Evolutionary conservation across 2,113 vertebrate genomes (phyloP), one percentile per base, ranked within the genome.

Genomic region (Lamprotornis superbus): DNA sequence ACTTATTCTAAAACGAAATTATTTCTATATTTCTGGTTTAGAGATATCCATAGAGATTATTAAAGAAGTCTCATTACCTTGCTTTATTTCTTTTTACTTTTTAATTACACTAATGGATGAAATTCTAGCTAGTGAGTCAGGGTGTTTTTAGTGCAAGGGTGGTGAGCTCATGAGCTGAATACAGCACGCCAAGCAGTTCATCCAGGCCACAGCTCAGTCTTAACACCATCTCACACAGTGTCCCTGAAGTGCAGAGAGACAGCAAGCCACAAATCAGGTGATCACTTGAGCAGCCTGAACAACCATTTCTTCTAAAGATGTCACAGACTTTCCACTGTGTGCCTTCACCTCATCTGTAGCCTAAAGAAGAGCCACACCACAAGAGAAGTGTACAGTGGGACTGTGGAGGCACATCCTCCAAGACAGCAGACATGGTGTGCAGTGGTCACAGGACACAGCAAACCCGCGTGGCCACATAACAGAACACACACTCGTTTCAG

Each of bases 1-100:
- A 73, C 57, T 95, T 81, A 95, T 87, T 56, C n/a, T 77, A 81
- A 92, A 95, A 87, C 85, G 9, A 95, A 90, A 81, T 89, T 0
- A 57, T 73, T 84, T 46, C 13, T 87, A 2, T 46, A 37, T 74
- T 82, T 89, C 75, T 92, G 35, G 19, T 83, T 68, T 56, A 86
- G 50, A 69, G 21, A 71, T 52, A 70, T 27, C 23, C 31, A 80
- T 1, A 3, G 37, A 59, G 46, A 69, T 63, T 70, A 65, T 89
- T 84, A 67, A 76, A 91, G 59, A 60, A 79, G 61, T 59, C 30
- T 61, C 56, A 59, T 73, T 77, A 81, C 28, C 83, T 78, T 77
- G 27, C 37, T 88, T 83, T 18, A 25, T 83, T 93, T 87, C 60
- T 80, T 61, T 76, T 80, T 47, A 55, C 10, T 67, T 95, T 53